Evolutionary conservation across 2,888 invertebrate genomes (phyloP).

Genomic region (Dasysyrphus tricinctus): DNA sequence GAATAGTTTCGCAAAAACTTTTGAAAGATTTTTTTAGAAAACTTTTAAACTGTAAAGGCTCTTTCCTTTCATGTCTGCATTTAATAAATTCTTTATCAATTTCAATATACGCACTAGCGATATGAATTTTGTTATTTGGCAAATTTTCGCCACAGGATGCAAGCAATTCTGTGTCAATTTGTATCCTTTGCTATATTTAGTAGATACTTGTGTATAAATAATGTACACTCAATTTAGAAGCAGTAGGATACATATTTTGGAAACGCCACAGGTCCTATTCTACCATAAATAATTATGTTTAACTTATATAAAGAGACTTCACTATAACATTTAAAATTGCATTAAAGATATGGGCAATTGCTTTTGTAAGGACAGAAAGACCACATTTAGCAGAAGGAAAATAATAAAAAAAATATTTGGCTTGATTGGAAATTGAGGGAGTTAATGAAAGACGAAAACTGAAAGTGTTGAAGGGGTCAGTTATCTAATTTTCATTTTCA

Average conservation of each 20-base stretch:
- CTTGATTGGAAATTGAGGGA: no score
- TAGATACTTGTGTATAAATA: background rate
- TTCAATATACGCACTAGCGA: background rate
- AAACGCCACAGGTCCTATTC: background rate
- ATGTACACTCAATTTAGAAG: background rate
- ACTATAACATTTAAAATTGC: background rate
- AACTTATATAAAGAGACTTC: background rate
- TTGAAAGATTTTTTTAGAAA: background rate
- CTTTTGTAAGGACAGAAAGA: background rate
- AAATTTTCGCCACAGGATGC: constrained; percentile 1
- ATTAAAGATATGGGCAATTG: background rate
- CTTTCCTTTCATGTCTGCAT: background rate
- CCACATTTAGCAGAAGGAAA: no score
- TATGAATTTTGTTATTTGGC: background rate
- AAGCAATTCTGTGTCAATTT: background rate
- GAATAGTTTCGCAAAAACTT: background rate
- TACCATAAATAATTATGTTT: background rate
- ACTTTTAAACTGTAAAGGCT: background rate
- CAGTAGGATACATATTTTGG: background rate
- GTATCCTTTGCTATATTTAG: background rate
- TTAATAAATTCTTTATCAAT: background rate
- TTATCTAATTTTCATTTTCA: no score
- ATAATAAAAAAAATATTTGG: no score
- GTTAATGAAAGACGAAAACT: no score
- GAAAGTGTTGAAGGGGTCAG: no score